Base-by-base conservation (phyloP, 2,113 vertebrate species). In the Cettia cetti region DNA sequence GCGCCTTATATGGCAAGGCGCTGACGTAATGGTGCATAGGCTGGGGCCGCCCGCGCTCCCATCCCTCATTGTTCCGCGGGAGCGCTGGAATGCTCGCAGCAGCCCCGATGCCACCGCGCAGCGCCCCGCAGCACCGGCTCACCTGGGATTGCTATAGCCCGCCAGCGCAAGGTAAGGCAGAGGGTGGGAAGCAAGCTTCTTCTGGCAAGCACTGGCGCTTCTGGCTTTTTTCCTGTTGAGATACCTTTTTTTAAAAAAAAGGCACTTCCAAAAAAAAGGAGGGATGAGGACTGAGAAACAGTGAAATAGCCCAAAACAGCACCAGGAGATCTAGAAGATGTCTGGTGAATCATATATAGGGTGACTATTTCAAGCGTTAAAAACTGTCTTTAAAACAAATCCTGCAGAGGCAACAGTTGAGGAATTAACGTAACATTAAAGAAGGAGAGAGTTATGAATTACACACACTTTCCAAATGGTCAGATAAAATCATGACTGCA, bases 1-100 rank as follows among this genome's bases (percentile, higher is more conserved):
- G 70, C 35, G 50, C 99, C 99, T 98, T 99, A 99, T 99, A 99
- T 98, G 99, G 99, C 75, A 97, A 98, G 97, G 98, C 98, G 96
- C 98, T 99, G 99, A 99, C 99, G 99, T 99, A 98, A 99, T 98
- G 98, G 98, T 97, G 98, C 98, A 96, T 97, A 98, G 98, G 98
- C 99, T 98, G 96, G 96, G 98, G 98, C 98, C 97, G 98, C 98
- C 97, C 92, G 92, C 75, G 97, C 96, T 98, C 96, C 98, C 97
- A 97, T 98, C 98, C 98, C 98, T 98, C 98, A 99, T 99, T 99
- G 99, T 99, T 99, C 98, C 97, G 98, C 96, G 97, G 98, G 97
- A 97, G 97, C 98, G 98, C 97, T 96, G 98, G 98, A 99, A 98
- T 98, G 98, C 98, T 97, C 98, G 97, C 98, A 76, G 96, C 98